phyloP scores from a whole-genome alignment of 2,797 vertebrate species.

The Avahi laniger region DNA sequence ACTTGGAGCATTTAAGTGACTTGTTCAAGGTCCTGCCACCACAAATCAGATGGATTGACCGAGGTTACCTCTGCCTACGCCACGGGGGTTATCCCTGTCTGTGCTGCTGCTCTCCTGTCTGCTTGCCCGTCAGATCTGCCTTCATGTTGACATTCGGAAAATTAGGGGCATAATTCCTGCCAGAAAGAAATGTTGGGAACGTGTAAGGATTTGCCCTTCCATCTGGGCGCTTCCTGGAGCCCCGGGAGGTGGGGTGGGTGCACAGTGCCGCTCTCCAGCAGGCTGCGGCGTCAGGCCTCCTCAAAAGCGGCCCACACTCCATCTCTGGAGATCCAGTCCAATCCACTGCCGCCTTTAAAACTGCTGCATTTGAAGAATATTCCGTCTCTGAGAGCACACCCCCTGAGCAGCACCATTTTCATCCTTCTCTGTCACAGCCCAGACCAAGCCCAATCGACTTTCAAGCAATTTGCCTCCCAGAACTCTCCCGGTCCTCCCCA shows the following conservation, averaged over 20 bases:
- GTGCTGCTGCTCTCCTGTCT: background rate
- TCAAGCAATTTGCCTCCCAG: constrained; percentile 46
- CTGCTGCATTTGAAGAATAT: background rate
- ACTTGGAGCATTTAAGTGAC: background rate
- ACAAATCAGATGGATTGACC: too few species aligned
- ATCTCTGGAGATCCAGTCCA: background rate
- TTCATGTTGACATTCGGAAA: background rate
- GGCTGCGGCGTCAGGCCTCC: background rate
- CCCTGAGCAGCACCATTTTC: background rate
- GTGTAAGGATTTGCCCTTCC: background rate
- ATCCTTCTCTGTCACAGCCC: constrained; percentile 37
- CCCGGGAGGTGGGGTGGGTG: background rate
- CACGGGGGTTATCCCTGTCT: too few species aligned
- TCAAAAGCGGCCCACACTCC: background rate
- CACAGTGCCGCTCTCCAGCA: background rate
- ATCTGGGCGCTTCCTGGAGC: background rate
- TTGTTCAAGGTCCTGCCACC: background rate
- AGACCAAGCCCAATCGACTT: constrained; percentile 27
- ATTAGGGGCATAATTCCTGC: background rate
- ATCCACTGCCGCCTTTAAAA: background rate
- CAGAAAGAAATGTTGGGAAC: background rate
- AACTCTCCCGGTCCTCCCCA: background rate
- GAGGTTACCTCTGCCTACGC: too few species aligned
- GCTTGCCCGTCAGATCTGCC: background rate
- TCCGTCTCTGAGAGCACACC: background rate